Percentiles rank a stretch among this genome's conserved stretches.
Evolutionary conservation across 2,888 invertebrate species (phyloP).

Genomic region (Brachypterus glaber): DNA sequence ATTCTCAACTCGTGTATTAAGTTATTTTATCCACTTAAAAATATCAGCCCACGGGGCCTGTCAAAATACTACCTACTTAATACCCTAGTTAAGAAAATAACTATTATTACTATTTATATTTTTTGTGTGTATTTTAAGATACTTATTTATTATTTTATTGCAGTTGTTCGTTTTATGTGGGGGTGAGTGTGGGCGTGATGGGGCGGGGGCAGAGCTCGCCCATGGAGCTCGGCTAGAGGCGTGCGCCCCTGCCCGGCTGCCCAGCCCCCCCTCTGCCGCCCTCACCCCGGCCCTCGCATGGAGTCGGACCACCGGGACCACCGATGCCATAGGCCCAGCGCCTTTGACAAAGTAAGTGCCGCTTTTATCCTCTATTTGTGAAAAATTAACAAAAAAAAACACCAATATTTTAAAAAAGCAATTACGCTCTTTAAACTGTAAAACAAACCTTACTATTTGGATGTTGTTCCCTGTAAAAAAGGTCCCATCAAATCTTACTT

Average conservation of each 20-base stretch:
- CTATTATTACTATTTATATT: constrained; percentile 2
- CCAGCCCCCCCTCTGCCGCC: constrained; percentile 33
- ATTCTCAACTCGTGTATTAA: no score
- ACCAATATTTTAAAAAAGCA: no score
- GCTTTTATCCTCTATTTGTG: background rate
- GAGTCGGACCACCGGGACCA: constrained; percentile 76
- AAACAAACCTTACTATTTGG: no score
- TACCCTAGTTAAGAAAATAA: no score
- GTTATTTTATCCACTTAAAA: no score
- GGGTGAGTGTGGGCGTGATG: constrained; percentile 71
- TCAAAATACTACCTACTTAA: no score
- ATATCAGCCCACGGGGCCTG: no score
- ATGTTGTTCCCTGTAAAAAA: no score
- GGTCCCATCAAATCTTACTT: no score
- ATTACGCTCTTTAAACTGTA: no score
- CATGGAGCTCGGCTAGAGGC: constrained; percentile 81
- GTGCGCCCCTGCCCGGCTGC: constrained; percentile 59
- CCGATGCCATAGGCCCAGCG: constrained; percentile 55
- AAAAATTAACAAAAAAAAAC: background rate
- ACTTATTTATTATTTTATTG: constrained; percentile 28
- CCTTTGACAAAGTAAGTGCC: constrained; percentile 46
- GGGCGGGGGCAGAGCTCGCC: constrained; percentile 65
- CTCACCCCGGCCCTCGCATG: constrained; percentile 68
- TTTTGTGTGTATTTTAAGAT: constrained; percentile 5
- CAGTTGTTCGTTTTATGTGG: constrained; percentile 54